These are phyloP conservation scores for Beris morrisii DNA, from an alignment of 2,888 invertebrate genomes.

Conservation along the genomic window DNA sequence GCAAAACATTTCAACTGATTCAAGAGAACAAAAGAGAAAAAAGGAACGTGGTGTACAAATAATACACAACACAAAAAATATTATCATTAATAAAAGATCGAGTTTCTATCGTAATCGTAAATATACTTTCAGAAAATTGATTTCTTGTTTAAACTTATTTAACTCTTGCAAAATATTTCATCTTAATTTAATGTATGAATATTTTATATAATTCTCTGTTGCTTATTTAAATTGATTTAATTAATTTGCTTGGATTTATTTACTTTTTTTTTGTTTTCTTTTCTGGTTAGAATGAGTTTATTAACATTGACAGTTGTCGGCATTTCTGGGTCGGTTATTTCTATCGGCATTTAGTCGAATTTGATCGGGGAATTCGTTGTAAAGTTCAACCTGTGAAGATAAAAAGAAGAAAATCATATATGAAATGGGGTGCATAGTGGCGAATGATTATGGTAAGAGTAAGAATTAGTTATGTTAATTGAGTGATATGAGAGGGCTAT, in stretches of 20 bases:
- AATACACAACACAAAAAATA: constrained; percentile 18
- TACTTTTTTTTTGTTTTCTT: constrained; percentile 14
- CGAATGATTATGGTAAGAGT: too few species aligned
- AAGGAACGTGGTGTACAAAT: constrained; percentile 13
- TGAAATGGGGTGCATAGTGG: too few species aligned
- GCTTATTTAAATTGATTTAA: constrained; percentile 25
- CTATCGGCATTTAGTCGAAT: constrained; percentile 81
- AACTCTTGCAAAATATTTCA: constrained; percentile 11
- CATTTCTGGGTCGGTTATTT: constrained; percentile 71
- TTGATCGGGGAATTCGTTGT: constrained; percentile 97
- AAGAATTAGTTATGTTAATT: too few species aligned
- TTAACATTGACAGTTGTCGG: constrained; percentile 77
- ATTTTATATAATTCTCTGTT: constrained; percentile 23
- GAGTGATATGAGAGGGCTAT: too few species aligned
- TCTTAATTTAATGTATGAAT: constrained; percentile 23
- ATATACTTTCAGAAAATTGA: neutral
- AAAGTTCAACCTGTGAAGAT: constrained; percentile 72
- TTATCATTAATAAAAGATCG: neutral
- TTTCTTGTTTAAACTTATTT: constrained; percentile 10
- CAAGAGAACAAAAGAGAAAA: neutral
- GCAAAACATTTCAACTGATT: neutral
- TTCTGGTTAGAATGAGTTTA: constrained; percentile 28
- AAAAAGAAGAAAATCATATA: neutral
- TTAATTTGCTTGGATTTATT: constrained; percentile 8
- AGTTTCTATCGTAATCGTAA: too few species aligned